phyloP scores from a whole-genome alignment of 2,113 vertebrate genomes.

The Oncorhynchus mykiss region DNA sequence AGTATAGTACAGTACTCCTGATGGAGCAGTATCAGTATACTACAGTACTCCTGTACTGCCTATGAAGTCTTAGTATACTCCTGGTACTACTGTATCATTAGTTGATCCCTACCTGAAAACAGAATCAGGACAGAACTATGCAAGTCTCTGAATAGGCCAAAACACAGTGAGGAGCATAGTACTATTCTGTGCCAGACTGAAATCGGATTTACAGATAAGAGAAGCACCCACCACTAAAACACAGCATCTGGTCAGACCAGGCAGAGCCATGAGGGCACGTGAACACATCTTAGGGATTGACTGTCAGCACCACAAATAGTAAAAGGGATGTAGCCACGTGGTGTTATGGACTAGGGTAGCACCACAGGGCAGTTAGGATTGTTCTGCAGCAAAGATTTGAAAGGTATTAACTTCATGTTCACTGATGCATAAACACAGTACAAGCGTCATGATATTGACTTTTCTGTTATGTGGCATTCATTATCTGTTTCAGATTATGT shows the following conservation, averaged over 20 bases:
- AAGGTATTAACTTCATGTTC: neutral
- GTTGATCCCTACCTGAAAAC: neutral
- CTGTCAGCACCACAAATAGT: neutral
- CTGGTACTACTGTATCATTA: neutral
- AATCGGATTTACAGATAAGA: slow-evolving; percentile 28
- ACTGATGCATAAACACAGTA: no score
- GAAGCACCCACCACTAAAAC: neutral
- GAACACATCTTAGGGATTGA: neutral
- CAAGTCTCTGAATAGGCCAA: neutral
- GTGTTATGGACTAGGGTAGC: neutral
- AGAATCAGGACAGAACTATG: neutral
- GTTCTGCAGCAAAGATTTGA: neutral
- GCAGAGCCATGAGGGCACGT: neutral
- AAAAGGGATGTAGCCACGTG: neutral
- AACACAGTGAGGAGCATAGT: neutral
- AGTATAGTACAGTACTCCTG: no score
- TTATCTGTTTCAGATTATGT: no score
- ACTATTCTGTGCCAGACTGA: slow-evolving; percentile 12
- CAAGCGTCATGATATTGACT: no score
- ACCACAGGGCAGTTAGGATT: neutral
- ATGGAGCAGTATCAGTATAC: no score
- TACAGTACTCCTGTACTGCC: no score
- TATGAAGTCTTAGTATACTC: no score
- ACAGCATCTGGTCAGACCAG: neutral
- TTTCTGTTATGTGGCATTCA: no score